These are phyloP conservation scores for Eupelmus urozonus DNA, from an alignment of 2,888 invertebrate genomes.

Conservation along the genomic window DNA sequence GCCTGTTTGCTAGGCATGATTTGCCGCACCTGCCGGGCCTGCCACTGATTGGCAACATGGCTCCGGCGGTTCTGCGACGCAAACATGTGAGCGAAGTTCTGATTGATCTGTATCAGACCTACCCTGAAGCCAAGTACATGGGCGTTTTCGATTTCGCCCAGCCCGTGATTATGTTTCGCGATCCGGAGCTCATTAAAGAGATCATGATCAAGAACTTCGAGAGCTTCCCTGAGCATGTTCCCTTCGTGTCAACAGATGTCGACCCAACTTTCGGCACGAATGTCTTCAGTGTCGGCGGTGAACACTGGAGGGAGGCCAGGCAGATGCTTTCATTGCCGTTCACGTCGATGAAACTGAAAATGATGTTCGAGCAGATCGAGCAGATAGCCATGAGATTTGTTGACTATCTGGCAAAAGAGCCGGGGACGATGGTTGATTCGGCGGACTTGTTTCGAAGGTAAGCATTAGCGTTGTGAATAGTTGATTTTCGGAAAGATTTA, in stretches of 20 bases:
- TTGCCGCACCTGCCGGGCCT: conserved; percentile 5
- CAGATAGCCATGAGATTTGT: conserved; percentile 69
- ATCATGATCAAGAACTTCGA: conserved; percentile 32
- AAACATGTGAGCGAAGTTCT: conserved; percentile 48
- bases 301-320: conserved; percentile 79
- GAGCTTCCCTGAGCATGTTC: too few species aligned
- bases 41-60: conserved; percentile 34
- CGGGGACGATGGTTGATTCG: conserved; percentile 40
- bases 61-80: conserved; percentile 28
- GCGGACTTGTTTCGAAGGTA: conserved; percentile 17
- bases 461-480: conserved; percentile 52
- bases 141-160: conserved; percentile 63
- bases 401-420: conserved; percentile 27
- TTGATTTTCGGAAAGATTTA: too few species aligned
- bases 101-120: conserved; percentile 56
- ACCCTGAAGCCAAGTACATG: conserved; percentile 64
- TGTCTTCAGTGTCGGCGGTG: conserved; percentile 69
- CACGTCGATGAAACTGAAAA: conserved; percentile 80
- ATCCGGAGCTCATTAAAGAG: conserved; percentile 64
- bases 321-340: conserved; percentile 79
- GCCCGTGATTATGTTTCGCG: conserved; percentile 63
- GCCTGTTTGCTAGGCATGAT: too few species aligned
- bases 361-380: conserved; percentile 78
- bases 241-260: too few species aligned
- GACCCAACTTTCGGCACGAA: conserved; percentile 64